Percentiles rank a stretch among this genome's conserved stretches.
phyloP scores from a whole-genome alignment of 2,797 vertebrate species.

The Xenops minutus region DNA sequence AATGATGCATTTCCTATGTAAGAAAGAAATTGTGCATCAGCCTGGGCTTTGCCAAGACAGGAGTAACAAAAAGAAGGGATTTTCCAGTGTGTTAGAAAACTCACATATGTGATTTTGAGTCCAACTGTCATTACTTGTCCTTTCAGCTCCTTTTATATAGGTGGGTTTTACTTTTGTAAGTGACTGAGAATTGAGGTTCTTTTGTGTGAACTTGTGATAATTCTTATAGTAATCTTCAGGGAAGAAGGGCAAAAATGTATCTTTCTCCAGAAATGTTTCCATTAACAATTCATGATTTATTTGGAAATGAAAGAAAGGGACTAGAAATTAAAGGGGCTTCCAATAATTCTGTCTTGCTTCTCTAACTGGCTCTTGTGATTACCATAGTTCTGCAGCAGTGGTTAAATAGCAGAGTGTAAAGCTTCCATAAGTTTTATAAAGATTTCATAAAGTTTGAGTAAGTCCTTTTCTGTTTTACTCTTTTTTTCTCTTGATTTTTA shows the following conservation, averaged over 20 bases:
- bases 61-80: neutral
- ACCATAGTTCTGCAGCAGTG: fast-evolving
- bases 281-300: neutral
- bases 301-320: neutral
- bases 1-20: conserved; percentile 28
- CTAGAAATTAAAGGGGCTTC: neutral
- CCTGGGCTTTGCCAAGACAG: neutral
- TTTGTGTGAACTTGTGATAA: neutral
- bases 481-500: neutral
- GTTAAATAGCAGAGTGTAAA: neutral
- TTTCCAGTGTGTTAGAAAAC: neutral
- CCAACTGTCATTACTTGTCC: neutral
- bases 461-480: neutral
- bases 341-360: neutral
- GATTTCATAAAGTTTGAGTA: neutral
- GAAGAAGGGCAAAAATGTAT: neutral
- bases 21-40: neutral
- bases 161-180: neutral
- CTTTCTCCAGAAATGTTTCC: neutral
- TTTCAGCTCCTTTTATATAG: neutral
- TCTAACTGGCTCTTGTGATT: neutral
- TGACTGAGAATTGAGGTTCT: neutral
- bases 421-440: neutral
- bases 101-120: neutral
- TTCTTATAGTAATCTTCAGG: neutral